Base-by-base conservation (phyloP, 2,113 vertebrate species). In the Dasypus novemcinctus region DNA sequence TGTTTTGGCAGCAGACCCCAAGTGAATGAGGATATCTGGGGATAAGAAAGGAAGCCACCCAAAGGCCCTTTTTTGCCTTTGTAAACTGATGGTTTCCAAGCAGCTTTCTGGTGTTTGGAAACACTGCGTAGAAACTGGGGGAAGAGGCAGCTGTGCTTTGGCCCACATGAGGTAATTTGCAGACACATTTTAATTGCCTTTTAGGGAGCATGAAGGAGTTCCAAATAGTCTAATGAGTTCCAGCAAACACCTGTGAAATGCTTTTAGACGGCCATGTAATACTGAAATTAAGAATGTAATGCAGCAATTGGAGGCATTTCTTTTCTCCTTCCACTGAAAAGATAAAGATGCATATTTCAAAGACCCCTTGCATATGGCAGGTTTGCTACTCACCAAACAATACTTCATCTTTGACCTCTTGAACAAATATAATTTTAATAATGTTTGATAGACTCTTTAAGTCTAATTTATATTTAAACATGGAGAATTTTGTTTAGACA, bases 161-260 rank as follows among this genome's bases (percentile, higher is more conserved):
- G 98, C 98, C 98, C 97, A 95, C 98, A 98, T 87, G 98, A 98
- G 97, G 98, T 98, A 98, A 98, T 98, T 98, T 98, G 97, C 98
- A 98, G 98, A 98, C 98, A 98, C 98, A 98, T 98, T 98, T 98
- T 98, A 98, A 98, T 98, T 98, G 98, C 98, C 98, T 98, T 98
- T 98, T 98, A 98, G 98, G 98, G 98, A 98, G 98, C 98, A 98
- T 98, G 98, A 98, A 98, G 98, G 98, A 98, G 98, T 98, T 98
- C 98, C 98, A 98, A 98, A 98, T 98, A 98, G 98, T 98, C 98
- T 98, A 98, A 98, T 98, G 98, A 98, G 98, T 98, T 98, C 98
- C 98, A 98, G 98, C 98, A 98, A 98, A 98, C 98, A 98, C 98
- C 98, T 98, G 98, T 98, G 98, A 98, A 98, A 98, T 98, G 98